These are phyloP conservation scores for Vipera latastei DNA, from an alignment of 2,797 vertebrate species.

Conservation along the genomic window DNA sequence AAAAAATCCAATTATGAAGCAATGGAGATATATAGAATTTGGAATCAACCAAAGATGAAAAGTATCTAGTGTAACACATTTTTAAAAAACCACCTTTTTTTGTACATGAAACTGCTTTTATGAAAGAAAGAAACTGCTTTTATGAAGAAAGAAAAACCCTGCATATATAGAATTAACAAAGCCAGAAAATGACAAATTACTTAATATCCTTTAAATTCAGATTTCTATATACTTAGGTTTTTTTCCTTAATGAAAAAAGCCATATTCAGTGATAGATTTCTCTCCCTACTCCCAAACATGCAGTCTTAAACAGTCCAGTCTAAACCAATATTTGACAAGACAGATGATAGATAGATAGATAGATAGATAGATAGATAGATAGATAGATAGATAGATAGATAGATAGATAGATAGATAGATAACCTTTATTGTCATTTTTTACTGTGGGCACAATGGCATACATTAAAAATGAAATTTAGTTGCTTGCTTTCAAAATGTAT, in stretches of 20 bases:
- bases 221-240: neutral
- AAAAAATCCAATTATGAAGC: neutral
- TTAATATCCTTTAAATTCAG: neutral
- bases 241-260: neutral
- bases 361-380: too few species aligned
- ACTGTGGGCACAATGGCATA: too few species aligned
- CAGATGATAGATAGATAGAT: too few species aligned
- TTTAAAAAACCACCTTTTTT: neutral
- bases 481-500: too few species aligned
- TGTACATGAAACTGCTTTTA: neutral
- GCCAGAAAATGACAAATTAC: neutral
- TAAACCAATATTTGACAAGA: neutral
- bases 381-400: too few species aligned
- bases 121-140: neutral
- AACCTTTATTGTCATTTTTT: too few species aligned
- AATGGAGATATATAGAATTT: neutral
- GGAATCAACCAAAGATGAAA: neutral
- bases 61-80: neutral
- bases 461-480: too few species aligned
- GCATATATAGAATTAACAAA: neutral
- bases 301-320: neutral
- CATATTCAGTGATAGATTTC: neutral
- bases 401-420: too few species aligned
- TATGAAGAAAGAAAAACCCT: neutral
- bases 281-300: neutral